Conservation (phyloP, 2,113 vertebrate species). For the Prionailurus viverrinus region DNA sequence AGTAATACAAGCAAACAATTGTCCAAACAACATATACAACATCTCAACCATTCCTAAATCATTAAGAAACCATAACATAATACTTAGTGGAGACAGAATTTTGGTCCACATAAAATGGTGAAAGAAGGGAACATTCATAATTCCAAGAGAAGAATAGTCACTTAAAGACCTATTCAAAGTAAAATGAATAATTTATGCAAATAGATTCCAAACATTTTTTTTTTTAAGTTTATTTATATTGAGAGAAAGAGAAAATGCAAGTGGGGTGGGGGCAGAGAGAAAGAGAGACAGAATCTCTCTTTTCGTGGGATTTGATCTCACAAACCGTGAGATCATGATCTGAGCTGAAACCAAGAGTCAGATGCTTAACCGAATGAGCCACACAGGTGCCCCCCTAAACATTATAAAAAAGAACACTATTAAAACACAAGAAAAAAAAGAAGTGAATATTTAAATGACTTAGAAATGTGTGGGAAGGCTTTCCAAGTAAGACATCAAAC, state of each 20-base stretch:
- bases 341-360: too few relatives aligned
- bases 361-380: too few relatives aligned
- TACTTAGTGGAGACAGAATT: background rate
- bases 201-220: background rate
- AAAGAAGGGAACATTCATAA: background rate
- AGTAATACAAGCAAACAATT: background rate
- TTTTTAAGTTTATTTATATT: too few relatives aligned
- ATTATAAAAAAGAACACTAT: background rate
- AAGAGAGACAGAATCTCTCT: too few relatives aligned
- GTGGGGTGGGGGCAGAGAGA: too few relatives aligned
- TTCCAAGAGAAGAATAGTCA: background rate
- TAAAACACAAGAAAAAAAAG: background rate
- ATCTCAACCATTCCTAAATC: background rate
- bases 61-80: background rate
- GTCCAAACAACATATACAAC: background rate
- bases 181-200: background rate
- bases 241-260: too few relatives aligned
- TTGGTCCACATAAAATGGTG: background rate
- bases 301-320: too few relatives aligned
- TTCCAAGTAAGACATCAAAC: background rate
- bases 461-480: background rate
- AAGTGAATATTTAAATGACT: background rate
- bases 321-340: too few relatives aligned
- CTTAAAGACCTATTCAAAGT: background rate
- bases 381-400: too few relatives aligned